Percentiles rank a stretch among this genome's conserved stretches.
phyloP scores from a whole-genome alignment of 2,888 invertebrate genomes.

The Psylliodes chrysocephalus region DNA sequence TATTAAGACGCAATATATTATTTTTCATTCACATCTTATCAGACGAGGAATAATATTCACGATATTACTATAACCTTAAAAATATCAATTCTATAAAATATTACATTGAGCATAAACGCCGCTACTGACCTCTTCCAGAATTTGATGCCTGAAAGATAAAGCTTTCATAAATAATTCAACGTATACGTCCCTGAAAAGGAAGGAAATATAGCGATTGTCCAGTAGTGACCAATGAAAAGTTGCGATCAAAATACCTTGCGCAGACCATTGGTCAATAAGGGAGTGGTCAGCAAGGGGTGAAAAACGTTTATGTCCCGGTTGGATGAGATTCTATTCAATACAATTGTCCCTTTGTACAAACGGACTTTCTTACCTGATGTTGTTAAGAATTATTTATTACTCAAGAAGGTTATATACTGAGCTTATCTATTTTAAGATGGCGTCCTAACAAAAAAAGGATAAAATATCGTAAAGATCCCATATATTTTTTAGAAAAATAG shows the following conservation, averaged over 20 bases:
- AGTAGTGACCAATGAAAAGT: constrained; percentile 48
- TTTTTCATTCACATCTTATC: no score
- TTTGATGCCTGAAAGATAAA: constrained; percentile 17
- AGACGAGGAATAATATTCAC: no score
- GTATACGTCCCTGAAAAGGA: constrained; percentile 12
- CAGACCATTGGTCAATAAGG: constrained; percentile 60
- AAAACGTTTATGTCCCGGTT: constrained; percentile 49
- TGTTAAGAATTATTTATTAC: no score
- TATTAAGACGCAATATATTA: no score
- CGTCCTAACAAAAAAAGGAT: no score
- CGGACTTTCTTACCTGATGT: constrained; percentile 8
- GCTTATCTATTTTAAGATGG: no score
- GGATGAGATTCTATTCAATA: constrained; percentile 47
- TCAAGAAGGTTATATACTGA: no score
- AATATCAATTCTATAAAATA: no score
- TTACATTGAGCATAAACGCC: no score
- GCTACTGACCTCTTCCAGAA: neutral
- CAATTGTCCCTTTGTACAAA: neutral
- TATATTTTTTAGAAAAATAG: no score
- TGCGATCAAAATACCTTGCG: constrained; percentile 46
- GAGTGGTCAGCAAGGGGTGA: constrained; percentile 62
- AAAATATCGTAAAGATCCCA: no score
- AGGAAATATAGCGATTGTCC: constrained; percentile 44
- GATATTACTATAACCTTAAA: no score
- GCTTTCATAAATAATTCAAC: constrained; percentile 20